Evolutionary conservation across 2,888 invertebrate species (phyloP).

Genomic region (Polia nebulosa): DNA sequence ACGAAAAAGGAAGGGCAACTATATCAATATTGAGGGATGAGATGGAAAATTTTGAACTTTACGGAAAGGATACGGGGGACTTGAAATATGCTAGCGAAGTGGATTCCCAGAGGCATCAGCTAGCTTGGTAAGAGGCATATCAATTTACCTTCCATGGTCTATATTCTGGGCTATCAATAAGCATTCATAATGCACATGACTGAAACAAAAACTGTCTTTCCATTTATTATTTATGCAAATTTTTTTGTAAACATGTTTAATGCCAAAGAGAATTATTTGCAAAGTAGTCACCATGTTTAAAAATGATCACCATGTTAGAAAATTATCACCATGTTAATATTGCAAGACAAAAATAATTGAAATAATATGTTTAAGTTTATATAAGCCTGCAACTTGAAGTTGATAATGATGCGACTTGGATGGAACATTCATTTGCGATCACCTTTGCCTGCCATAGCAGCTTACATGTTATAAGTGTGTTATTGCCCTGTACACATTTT

Average conservation of each 20-base stretch:
- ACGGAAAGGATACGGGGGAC: conserved; percentile 93
- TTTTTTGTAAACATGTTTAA: neutral
- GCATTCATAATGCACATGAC: neutral
- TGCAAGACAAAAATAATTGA: no score
- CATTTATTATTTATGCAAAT: neutral
- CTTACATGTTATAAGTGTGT: no score
- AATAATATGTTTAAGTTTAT: no score
- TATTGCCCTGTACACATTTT: no score
- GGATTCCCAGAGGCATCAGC: conserved; percentile 93
- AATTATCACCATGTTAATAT: no score
- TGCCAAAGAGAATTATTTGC: no score
- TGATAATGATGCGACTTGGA: no score
- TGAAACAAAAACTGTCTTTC: neutral
- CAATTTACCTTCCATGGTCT: neutral
- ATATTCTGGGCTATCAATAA: neutral
- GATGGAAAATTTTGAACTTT: conserved; percentile 93
- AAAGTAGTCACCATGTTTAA: no score
- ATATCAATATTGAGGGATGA: conserved; percentile 93
- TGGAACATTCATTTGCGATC: no score
- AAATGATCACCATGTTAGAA: no score
- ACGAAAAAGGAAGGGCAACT: conserved; percentile 94
- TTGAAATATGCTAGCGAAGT: conserved; percentile 92
- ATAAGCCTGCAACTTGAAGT: no score
- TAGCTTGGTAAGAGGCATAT: conserved; percentile 90
- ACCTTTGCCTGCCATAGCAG: no score